Evolutionary conservation across 2,113 vertebrate species (phyloP), one percentile per base, ranked within the genome.

Genomic region (Tragelaphus imberbis): DNA sequence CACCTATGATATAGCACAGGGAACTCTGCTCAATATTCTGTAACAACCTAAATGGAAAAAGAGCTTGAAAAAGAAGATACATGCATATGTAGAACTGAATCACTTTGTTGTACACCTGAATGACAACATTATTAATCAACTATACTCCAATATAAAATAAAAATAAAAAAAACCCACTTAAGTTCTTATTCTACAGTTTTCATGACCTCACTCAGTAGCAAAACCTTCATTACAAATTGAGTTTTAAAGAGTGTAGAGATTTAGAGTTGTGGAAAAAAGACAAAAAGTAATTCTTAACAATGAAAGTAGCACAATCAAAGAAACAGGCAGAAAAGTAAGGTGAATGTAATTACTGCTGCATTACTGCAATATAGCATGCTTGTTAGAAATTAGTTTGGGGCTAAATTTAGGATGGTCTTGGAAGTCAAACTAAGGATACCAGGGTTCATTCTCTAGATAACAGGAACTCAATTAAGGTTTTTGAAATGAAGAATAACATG

Each of bases 181-280:
- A 88, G 36, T 93, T 97, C 65, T 91, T 96, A 77, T 15, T 85
- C 12, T 92, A 9, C 7, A 49, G 81, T 96, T 94, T 94, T 94
- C 51, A 94, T 95, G 85, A 92, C 55, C 81, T 94, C 59, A 90
- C 61, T 97, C 55, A 44, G 82, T 92, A 93, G 61, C 91, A 95
- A 95, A 95, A 75, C 63, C 88, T 59, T 97, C 68, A 82, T 17
- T n/a, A 84, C 36, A 95, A 95, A 98, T 97, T 88, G 92, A 94
- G 40, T 96, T 97, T 96, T 94, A 79, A 88, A 95, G 63, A 47
- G 53, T 59, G 19, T 77, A 80, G 61, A 65, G 61, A 93, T 84
- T 89, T 87, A 95, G 53, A 89, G 51, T 71, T 80, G 10, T 65
- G 55, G 68, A 49, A 93, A 81, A 96, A 88, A 51, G 49, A 77